These are phyloP conservation scores for Theristicus caerulescens DNA, from an alignment of 2,113 vertebrate genomes.

Conservation along the genomic window DNA sequence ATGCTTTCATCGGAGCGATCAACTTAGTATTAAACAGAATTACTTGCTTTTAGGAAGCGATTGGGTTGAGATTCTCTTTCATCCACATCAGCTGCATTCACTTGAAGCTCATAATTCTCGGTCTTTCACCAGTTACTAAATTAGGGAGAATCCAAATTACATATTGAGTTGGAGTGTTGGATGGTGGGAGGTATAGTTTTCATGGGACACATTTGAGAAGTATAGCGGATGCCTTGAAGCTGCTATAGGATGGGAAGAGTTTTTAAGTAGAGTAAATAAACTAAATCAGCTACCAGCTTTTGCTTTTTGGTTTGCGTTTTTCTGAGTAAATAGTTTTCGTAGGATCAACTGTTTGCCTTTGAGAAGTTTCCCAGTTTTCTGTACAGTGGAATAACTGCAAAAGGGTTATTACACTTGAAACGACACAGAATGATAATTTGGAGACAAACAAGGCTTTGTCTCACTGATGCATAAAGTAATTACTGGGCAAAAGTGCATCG, in stretches of 20 bases:
- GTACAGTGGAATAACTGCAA: background rate
- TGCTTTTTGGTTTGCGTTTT: background rate
- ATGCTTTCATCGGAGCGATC: background rate
- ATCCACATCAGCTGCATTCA: background rate
- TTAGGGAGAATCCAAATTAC: background rate
- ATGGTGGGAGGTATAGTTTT: background rate
- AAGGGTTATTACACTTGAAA: constrained; percentile 40
- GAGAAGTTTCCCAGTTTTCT: constrained; percentile 26
- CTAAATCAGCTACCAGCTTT: background rate
- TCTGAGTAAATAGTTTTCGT: background rate
- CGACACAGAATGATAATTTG: constrained; percentile 7
- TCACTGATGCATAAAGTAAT: constrained; percentile 52
- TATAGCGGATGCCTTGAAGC: background rate
- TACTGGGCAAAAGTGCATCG: constrained; percentile 48
- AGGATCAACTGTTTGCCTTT: background rate
- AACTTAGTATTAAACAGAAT: background rate
- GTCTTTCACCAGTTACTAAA: background rate
- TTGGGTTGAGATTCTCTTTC: background rate
- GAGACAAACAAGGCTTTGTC: constrained; percentile 56
- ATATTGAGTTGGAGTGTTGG: background rate
- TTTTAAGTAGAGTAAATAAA: background rate
- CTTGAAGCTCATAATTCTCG: background rate
- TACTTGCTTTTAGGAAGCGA: background rate
- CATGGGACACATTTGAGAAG: background rate
- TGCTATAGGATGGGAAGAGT: background rate